These are phyloP conservation scores for Florisuga fusca DNA, from an alignment of 2,797 vertebrate genomes.

Conservation along the genomic window DNA sequence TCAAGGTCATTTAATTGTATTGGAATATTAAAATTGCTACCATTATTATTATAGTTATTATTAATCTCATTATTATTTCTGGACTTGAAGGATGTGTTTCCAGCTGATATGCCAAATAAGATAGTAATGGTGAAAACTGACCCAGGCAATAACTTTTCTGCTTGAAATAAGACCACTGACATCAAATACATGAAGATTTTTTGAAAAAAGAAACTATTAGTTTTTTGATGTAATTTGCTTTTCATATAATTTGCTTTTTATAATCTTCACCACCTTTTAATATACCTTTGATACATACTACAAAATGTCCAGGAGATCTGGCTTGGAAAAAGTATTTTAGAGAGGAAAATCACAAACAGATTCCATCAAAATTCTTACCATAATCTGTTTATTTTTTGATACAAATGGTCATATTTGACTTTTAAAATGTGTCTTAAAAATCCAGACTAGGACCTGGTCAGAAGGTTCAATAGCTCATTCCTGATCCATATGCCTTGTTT, in stretches of 20 bases:
- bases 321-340: not conserved
- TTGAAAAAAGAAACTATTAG: not conserved
- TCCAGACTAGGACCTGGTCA: not conserved
- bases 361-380: not conserved
- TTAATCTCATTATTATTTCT: not conserved
- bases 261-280: not conserved
- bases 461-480: not conserved
- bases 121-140: not conserved
- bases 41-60: not conserved
- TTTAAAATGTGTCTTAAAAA: not conserved
- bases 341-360: not conserved
- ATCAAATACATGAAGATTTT: not conserved
- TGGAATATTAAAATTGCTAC: not conserved
- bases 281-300: not conserved
- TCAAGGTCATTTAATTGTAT: not conserved
- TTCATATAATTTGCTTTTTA: not conserved
- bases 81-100: not conserved
- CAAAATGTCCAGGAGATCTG: not conserved
- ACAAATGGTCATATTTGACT: not conserved
- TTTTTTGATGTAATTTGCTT: not conserved
- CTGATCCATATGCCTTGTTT: rapidly evolving
- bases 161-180: not conserved
- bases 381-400: not conserved
- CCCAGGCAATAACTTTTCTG: not conserved
- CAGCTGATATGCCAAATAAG: not conserved